Percentiles rank a stretch among this genome's conserved stretches.
phyloP scores from a whole-genome alignment of 2,797 vertebrate species.

The Glossophaga mutica region DNA sequence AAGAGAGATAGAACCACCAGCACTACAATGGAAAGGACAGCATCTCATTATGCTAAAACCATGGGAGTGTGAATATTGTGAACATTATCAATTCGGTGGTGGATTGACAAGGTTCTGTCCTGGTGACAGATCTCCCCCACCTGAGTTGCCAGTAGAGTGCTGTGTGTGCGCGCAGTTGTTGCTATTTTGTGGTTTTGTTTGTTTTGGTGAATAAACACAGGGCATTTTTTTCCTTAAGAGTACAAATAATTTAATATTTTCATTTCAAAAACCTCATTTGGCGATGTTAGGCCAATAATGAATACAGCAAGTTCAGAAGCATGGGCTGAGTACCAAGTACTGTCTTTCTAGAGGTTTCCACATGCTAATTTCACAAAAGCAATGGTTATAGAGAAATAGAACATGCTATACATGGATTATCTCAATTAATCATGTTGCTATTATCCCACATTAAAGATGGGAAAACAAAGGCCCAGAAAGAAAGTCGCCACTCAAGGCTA shows the following conservation, averaged over 20 bases:
- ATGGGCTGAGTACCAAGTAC: neutral
- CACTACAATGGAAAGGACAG: neutral
- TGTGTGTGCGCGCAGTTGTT: neutral
- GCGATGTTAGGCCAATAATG: neutral
- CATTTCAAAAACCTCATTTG: neutral
- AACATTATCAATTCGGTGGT: neutral
- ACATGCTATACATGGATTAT: neutral
- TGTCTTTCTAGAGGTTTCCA: neutral
- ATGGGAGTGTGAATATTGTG: rapidly evolving
- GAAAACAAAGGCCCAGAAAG: neutral
- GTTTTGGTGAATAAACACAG: neutral
- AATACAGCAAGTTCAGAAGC: neutral
- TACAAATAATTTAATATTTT: slow-evolving; percentile 4
- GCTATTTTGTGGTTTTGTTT: neutral
- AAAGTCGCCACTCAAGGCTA: neutral
- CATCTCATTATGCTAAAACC: neutral
- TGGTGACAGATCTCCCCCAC: neutral
- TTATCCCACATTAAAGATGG: neutral
- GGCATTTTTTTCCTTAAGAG: neutral
- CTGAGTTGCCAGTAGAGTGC: rapidly evolving
- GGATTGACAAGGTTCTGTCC: neutral
- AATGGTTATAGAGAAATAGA: neutral
- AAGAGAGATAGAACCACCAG: neutral
- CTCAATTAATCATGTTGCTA: neutral
- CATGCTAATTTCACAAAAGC: neutral